phyloP scores from a whole-genome alignment of 2,113 vertebrate genomes.

The Hippocampus barbouri region DNA sequence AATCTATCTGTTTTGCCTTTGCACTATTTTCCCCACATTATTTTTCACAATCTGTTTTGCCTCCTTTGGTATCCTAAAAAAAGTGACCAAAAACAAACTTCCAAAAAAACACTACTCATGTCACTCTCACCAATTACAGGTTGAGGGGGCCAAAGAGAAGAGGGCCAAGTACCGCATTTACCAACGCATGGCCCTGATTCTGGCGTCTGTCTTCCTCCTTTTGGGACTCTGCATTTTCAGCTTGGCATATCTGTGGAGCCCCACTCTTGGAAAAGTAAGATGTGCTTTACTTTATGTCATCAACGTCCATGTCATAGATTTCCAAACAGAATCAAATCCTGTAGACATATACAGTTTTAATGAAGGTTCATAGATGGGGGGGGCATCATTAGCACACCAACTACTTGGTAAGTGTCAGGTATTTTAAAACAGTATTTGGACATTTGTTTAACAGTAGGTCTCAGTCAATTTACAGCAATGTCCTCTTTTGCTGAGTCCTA shows the following conservation, averaged over 20 bases:
- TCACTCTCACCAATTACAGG: conserved; percentile 44
- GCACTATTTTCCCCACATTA: not conserved
- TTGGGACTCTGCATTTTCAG: conserved; percentile 66
- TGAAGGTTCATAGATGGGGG: not conserved
- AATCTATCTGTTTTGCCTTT: not conserved
- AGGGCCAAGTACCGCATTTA: conserved; percentile 49
- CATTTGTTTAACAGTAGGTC: not conserved
- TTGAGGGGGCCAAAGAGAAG: conserved; percentile 66
- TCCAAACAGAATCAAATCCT: not conserved
- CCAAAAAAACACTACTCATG: not conserved
- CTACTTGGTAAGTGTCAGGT: not conserved
- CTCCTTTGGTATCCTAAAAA: not conserved
- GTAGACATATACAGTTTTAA: not conserved
- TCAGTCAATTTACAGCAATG: not conserved
- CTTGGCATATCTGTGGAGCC: conserved; percentile 68
- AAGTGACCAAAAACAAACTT: not conserved
- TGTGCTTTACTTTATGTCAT: not conserved
- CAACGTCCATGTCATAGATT: not conserved
- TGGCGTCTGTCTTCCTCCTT: conserved; percentile 63
- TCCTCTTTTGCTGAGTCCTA: not conserved
- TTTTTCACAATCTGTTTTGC: not conserved
- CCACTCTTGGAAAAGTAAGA: conserved; percentile 69
- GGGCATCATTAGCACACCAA: not conserved
- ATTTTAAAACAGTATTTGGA: not conserved
- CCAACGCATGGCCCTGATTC: conserved; percentile 61